Base-by-base conservation (phyloP, 2,113 vertebrate species). In the Macaca nemestrina region DNA sequence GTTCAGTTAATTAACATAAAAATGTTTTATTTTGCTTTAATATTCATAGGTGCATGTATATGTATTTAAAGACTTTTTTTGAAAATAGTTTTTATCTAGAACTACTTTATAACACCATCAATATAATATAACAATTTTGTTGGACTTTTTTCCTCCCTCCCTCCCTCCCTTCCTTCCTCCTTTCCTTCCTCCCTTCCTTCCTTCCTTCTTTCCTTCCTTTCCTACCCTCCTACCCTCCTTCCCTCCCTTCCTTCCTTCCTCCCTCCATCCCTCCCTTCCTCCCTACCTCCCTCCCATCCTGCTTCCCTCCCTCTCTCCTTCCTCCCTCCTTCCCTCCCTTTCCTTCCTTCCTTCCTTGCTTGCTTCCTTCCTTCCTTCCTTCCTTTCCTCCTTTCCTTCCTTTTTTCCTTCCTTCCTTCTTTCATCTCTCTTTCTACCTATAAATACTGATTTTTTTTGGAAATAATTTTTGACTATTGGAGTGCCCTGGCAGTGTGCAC, bases 351-450 rank as follows among this genome's bases (percentile, higher is more conserved):
- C 20, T 25, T 20, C 18, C 55, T 52, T 13, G 14, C 50, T 52
- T 5, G 18, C 55, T 6, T 8, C 20, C 8, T 25, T 5, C 9
- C 55, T 20, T 1, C 20, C 8, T 55, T 0, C 57, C 57, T 8
- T 23, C 23, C 59, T 61, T 4, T 3, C 22, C 8, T 23, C 23
- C 61, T 11, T 12, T 13, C 59, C 35, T 70, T 17, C 18, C n/a
- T 23, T 10, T 6, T 11, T 6, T 38, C 22, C 11, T 40, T 40
- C n/a, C 20, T 73, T 73, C 22, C 72, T 72, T 72, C 38, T 0
- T 43, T 73, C 10, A 23, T 22, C 38, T 22, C 4, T 72, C n/a
- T 70, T 18, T 72, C 72, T 75, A 6, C 12, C 38, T 75, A 23
- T 4, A 18, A 55, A 87, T 87, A 55, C 45, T 55, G 16, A 38